phyloP scores from a whole-genome alignment of 2,113 vertebrate genomes.

The Neodon shergylaensis region DNA sequence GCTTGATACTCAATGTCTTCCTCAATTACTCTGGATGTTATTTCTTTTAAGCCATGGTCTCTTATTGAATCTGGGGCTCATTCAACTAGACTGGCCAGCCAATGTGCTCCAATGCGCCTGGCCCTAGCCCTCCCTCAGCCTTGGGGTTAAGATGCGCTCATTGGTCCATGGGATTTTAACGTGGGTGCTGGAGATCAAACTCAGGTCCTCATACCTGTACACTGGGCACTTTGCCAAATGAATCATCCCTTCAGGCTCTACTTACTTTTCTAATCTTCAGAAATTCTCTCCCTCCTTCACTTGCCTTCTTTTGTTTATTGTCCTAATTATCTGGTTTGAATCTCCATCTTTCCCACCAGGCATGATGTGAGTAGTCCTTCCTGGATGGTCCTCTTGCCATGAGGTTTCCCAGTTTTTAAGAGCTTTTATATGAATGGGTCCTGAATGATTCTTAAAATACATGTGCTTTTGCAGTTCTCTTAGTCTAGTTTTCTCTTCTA shows the following conservation, averaged over 20 bases:
- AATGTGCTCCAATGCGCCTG: too few species aligned
- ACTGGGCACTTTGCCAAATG: not conserved
- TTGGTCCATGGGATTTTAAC: not conserved
- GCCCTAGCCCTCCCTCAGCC: not conserved
- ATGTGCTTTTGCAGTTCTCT: not conserved
- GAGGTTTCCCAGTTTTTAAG: not conserved
- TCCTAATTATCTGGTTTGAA: constrained; percentile 24
- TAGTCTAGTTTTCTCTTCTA: constrained; percentile 31
- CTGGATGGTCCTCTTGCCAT: not conserved
- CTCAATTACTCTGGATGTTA: not conserved
- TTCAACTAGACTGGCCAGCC: not conserved
- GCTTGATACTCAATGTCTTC: not conserved
- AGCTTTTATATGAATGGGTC: constrained; percentile 13
- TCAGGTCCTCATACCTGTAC: not conserved
- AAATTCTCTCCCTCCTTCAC: not conserved
- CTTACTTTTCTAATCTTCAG: not conserved
- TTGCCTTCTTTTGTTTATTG: not conserved
- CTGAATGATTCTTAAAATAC: constrained; percentile 28
- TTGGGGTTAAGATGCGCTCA: not conserved
- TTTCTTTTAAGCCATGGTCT: not conserved
- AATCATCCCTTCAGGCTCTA: not conserved
- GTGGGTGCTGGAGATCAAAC: not conserved
- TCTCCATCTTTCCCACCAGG: not conserved
- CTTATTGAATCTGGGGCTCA: not conserved
- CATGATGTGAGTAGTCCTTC: not conserved